Base-by-base conservation (phyloP, 1,140 invertebrate species). In the Aradophagus sp. region DNA sequence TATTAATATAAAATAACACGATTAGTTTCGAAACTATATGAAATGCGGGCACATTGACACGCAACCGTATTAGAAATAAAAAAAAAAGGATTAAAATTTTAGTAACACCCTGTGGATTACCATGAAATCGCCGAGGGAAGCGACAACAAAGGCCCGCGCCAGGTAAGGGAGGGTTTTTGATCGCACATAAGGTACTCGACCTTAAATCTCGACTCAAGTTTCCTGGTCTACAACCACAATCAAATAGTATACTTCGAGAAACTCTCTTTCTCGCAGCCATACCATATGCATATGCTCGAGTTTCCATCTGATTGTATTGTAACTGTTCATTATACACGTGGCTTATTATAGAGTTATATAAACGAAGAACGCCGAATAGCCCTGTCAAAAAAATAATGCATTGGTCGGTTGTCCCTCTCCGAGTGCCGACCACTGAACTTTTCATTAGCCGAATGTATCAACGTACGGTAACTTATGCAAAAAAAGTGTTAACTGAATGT, bases 191-290 rank as follows among this genome's bases (percentile, higher is more conserved):
- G 42, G 61, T 61, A 71, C 68, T 71, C 68, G 68, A 71, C 68
- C 68, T 71, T 71, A 71, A 71, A 71, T 71, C 61, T 55, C 68
- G 61, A 65, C 68, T 71, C 68, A 48, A 71, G 68, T 65, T 66
- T 71, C 68, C 53, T 53, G 68, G 53, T 66, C 68, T 14, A 71
- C 68, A 65, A 65, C 68, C 68, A 58, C 68, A 72, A 52, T 62
- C 52, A 55, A 72, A 72, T 56, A 62, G 47, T 47, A 65, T 66
- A 59, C 68, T 66, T 61, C 36, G 55, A 59, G 53, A 34, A 53
- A 15, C 31, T 36, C 56, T 44, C 7, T 36, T 23, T 35, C 6
- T 29, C 27, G 27, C 20, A 23, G 16, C 3, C 26, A 48, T 35
- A 73, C 62, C 69, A 67, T 73, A 67, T 73, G 62, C 56, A 67